These are phyloP conservation scores for Sminthopsis crassicaudata DNA, from an alignment of 2,113 vertebrate genomes.

Conservation along the genomic window DNA sequence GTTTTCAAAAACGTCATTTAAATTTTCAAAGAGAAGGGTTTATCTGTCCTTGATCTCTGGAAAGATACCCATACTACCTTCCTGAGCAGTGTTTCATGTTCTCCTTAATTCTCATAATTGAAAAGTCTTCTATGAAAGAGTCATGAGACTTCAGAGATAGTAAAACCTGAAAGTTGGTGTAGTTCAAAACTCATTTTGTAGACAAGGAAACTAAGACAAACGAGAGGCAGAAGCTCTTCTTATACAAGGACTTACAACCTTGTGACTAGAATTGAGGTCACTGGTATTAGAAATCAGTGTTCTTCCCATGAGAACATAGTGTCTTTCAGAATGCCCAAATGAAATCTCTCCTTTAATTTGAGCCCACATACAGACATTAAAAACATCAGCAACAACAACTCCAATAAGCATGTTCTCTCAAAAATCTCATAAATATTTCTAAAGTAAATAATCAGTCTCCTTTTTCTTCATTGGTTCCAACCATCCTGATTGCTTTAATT, in stretches of 20 bases:
- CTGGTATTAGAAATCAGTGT: not conserved
- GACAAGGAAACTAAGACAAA: not conserved
- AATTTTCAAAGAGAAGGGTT: not conserved
- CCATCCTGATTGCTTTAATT: not conserved
- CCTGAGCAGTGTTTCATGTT: not conserved
- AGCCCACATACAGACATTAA: not conserved
- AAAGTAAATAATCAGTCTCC: not conserved
- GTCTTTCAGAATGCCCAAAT: not conserved
- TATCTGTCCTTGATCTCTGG: slow-evolving; percentile 14
- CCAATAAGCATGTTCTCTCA: not conserved
- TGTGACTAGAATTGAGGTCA: not conserved
- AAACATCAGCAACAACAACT: not conserved
- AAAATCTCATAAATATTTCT: not conserved
- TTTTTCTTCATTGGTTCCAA: slow-evolving; percentile 29
- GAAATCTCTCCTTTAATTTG: not conserved
- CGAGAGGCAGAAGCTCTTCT: not conserved
- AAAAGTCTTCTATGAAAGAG: not conserved
- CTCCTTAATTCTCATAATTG: not conserved
- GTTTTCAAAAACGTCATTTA: not conserved
- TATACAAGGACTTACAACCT: not conserved
- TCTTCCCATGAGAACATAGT: not conserved
- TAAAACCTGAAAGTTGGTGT: not conserved
- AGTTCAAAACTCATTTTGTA: not conserved
- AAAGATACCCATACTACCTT: not conserved
- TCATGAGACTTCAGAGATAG: not conserved